phyloP scores from a whole-genome alignment of 2,797 vertebrate genomes.

The Pseudochirops cupreus region DNA sequence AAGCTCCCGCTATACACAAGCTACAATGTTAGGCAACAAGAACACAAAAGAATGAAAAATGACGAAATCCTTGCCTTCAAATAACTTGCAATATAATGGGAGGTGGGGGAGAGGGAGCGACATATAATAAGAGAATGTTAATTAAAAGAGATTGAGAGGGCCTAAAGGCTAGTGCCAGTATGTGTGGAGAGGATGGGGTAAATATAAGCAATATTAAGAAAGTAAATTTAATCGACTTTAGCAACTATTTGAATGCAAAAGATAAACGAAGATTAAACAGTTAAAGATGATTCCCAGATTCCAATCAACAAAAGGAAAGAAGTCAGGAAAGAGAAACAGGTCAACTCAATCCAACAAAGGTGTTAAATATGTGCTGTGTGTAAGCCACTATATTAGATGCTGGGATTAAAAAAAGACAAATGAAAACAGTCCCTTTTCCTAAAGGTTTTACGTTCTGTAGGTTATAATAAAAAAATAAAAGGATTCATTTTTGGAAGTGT shows the following conservation, averaged over 20 bases:
- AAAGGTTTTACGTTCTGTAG: background rate
- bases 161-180: background rate
- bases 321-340: background rate
- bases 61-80: background rate
- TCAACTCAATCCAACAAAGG: background rate
- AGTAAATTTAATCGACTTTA: background rate
- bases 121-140: background rate
- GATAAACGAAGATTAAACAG: background rate
- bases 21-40: background rate
- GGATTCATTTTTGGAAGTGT: background rate
- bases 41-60: background rate
- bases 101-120: background rate
- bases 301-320: background rate
- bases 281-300: background rate
- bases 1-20: background rate
- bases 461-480: background rate
- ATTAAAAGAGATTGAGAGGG: background rate
- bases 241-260: background rate
- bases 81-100: background rate
- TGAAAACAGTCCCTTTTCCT: background rate
- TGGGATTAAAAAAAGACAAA: background rate
- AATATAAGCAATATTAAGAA: background rate
- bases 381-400: background rate
- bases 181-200: background rate
- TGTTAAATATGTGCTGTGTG: background rate